Percentiles rank a stretch among this genome's conserved stretches.
phyloP scores from a whole-genome alignment of 2,888 invertebrate genomes.

The Diaperis boleti region DNA sequence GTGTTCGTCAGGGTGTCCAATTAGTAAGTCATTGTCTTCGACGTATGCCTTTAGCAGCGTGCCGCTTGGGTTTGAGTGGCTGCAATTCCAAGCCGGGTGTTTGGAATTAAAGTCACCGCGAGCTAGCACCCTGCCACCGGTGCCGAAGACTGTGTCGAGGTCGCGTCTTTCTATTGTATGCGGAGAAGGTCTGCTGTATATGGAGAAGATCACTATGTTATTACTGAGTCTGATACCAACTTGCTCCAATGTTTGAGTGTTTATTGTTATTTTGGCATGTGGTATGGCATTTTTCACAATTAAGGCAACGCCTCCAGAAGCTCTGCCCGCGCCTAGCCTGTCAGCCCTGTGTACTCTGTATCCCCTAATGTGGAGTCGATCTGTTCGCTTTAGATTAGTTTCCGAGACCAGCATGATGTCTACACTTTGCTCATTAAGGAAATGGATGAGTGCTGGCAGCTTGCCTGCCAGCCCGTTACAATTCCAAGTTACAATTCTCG shows the following conservation, averaged over 20 bases:
- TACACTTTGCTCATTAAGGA: constrained; percentile 13
- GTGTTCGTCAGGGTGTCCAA: no score
- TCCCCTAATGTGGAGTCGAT: constrained; percentile 18
- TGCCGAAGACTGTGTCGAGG: neutral
- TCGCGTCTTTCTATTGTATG: neutral
- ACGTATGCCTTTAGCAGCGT: neutral
- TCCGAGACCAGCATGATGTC: constrained; percentile 25
- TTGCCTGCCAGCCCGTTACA: constrained; percentile 7
- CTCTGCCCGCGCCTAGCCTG: neutral
- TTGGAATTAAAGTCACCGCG: constrained; percentile 1
- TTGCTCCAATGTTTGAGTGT: neutral
- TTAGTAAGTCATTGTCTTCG: neutral
- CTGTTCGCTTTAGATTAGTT: constrained; percentile 1
- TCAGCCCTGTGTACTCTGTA: constrained; percentile 19
- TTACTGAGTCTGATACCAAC: neutral
- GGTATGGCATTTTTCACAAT: constrained; percentile 23
- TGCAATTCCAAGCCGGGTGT: neutral
- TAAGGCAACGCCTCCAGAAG: constrained; percentile 16
- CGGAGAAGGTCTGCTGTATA: neutral
- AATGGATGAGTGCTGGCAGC: neutral
- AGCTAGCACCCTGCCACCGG: neutral
- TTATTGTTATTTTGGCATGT: neutral
- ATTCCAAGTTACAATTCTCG: constrained; percentile 22
- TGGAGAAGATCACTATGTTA: neutral
- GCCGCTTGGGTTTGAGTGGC: neutral